phyloP scores from a whole-genome alignment of 2,888 invertebrate genomes.

The Lepas anatifera region DNA sequence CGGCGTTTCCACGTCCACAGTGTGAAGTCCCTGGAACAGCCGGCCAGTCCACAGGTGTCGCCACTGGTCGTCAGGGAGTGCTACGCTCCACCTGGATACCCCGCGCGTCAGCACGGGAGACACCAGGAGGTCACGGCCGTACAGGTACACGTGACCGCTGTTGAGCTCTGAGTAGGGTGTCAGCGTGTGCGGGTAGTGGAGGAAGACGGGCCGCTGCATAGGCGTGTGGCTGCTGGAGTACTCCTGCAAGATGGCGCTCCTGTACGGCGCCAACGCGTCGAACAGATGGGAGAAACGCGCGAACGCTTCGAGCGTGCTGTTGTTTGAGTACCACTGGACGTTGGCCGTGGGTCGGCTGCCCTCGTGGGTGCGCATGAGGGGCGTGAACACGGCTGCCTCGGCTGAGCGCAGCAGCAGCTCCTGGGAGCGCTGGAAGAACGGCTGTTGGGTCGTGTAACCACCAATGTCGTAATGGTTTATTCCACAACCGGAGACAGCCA shows the following conservation, averaged over 20 bases:
- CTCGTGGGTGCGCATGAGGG: slow-evolving; percentile 28
- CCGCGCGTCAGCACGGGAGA: slow-evolving; percentile 25
- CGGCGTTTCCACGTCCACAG: slow-evolving; percentile 21
- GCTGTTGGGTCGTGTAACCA: slow-evolving; percentile 27
- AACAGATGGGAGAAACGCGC: slow-evolving; percentile 26
- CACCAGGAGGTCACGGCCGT: slow-evolving; percentile 27
- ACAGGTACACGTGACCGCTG: slow-evolving; percentile 25
- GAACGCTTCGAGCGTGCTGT: slow-evolving; percentile 26
- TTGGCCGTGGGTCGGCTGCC: slow-evolving; percentile 27
- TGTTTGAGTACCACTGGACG: slow-evolving; percentile 27
- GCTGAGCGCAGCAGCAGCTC: slow-evolving; percentile 28
- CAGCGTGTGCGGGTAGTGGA: slow-evolving; percentile 25
- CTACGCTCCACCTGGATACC: slow-evolving; percentile 14
- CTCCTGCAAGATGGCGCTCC: slow-evolving; percentile 18
- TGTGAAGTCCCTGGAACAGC: background rate
- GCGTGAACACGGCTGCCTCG: slow-evolving; percentile 28
- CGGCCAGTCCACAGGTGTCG: slow-evolving; percentile 24
- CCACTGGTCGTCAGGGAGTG: slow-evolving; percentile 24
- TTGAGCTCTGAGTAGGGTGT: slow-evolving; percentile 19
- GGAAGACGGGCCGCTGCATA: slow-evolving; percentile 27
- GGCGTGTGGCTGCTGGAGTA: slow-evolving; percentile 22
- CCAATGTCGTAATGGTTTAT: slow-evolving; percentile 28
- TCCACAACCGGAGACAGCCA: slow-evolving; percentile 27
- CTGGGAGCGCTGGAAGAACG: slow-evolving; percentile 24
- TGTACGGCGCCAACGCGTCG: slow-evolving; percentile 25